Base-by-base conservation (phyloP, 37 sponge, comb jelly and placozoan genomes). In the Spongilla lacustris region DNA sequence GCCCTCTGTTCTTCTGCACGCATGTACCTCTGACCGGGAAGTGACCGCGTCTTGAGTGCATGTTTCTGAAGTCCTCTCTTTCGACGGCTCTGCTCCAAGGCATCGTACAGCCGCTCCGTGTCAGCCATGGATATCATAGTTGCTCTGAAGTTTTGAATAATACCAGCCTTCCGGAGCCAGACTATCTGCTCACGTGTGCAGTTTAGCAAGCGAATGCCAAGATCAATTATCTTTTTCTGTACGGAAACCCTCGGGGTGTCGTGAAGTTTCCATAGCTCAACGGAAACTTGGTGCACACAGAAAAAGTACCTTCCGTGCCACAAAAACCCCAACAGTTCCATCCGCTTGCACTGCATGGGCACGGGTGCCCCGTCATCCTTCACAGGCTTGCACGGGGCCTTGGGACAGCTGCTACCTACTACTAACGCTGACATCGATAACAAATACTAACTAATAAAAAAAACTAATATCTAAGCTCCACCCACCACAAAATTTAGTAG, bases 211-310 rank as follows among this genome's bases (percentile, higher is more conserved):
- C 30, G 26, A 23, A 87, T 80, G 1, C 48, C 36, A 24, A 87
- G 76, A n/a, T 87, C 75, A 8, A 19, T 17, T 9, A 87, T 87
- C 48, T 75, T 87, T 31, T 81, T 87, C 36, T 87, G 81, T 9
- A 87, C 81, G 12, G 87, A 81, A 11, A 66, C 81, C 29, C 87
- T 35, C 26, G 87, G 81, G 9, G 87, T 87, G 75, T 79, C 71
- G 68, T 77, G 81, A 0, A 23, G 68, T 46, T 73, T 74, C 87
- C 87, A 81, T 30, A 87, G 37, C 28, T 80, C 81, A 28, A 74
- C 30, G 29, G 87, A 50, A 0, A 87, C 41, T 41, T 87, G 75
- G 76, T 87, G 87, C 9, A 87, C 87, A 32, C 81, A 75, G 22
- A 80, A 23, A 35, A 23, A 86, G 58, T 50, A 6, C n/a, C 6